Evolutionary conservation across 2,888 invertebrate species (phyloP).

Genomic region (Drosophila leonis): DNA sequence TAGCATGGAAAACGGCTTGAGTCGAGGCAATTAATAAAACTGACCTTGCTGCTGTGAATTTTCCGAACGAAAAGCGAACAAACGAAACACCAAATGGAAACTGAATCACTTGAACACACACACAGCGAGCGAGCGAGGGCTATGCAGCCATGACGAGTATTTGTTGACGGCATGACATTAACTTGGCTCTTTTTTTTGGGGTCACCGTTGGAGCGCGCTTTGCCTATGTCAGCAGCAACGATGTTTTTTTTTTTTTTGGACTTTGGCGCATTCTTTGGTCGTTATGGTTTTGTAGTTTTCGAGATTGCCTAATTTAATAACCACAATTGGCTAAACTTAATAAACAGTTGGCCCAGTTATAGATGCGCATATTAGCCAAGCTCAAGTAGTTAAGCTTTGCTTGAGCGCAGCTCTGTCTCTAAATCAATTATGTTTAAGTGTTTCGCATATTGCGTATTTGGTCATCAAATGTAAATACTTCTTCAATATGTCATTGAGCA

Average conservation of each 20-base stretch:
- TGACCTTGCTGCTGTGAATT: conserved; percentile 72
- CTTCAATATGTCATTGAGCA: not conserved
- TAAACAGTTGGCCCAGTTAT: conserved; percentile 43
- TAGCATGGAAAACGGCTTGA: conserved; percentile 47
- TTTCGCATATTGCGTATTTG: not conserved
- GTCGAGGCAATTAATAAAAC: conserved; percentile 72
- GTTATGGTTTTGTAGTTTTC: conserved; percentile 61
- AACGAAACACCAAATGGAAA: conserved; percentile 39
- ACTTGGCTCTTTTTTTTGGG: conserved; percentile 69
- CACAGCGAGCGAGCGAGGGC: conserved; percentile 26
- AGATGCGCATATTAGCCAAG: conserved; percentile 26
- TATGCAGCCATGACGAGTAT: conserved; percentile 80
- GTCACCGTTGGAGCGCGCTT: conserved; percentile 62
- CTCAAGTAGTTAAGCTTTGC: conserved; percentile 17
- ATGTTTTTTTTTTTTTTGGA: conserved; percentile 3
- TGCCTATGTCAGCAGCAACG: conserved; percentile 42
- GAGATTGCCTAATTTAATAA: conserved; percentile 72
- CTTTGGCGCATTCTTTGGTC: conserved; percentile 66
- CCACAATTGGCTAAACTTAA: conserved; percentile 51
- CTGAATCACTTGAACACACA: conserved; percentile 40
- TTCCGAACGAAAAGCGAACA: conserved; percentile 51
- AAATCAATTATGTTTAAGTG: not conserved
- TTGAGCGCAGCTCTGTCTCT: not conserved
- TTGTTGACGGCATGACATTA: conserved; percentile 78
- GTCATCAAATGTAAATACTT: not conserved